Evolutionary conservation across 2,888 invertebrate species (phyloP).

Genomic region (Aleiodes alternator): DNA sequence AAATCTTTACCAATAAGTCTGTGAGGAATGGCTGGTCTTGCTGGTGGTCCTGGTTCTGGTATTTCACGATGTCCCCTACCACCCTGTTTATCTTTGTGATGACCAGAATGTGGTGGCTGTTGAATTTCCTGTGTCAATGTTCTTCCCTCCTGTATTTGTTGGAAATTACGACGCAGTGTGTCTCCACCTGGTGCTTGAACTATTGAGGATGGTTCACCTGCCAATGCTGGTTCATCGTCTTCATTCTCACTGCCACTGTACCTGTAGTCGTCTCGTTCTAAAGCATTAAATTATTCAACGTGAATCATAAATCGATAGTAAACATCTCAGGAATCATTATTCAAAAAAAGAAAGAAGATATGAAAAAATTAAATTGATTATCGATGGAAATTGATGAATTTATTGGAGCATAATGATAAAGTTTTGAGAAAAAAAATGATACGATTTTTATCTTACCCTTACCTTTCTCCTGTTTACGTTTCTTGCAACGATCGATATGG

Average conservation of each 20-base stretch:
- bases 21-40: slow-evolving; percentile 92
- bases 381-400: too few species aligned
- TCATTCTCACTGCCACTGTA: slow-evolving; percentile 99
- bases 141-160: slow-evolving; percentile 93
- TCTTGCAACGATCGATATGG: slow-evolving; percentile 98
- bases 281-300: slow-evolving; percentile 42
- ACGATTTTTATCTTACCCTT: slow-evolving; percentile 74
- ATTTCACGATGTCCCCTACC: slow-evolving; percentile 75
- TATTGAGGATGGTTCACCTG: slow-evolving; percentile 96
- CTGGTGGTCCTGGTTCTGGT: slow-evolving; percentile 91
- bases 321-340: background rate
- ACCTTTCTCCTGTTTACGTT: slow-evolving; percentile 92
- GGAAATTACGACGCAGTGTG: slow-evolving; percentile 97
- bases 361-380: background rate
- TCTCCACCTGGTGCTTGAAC: slow-evolving; percentile 94
- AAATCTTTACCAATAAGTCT: slow-evolving; percentile 83
- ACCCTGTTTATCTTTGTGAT: slow-evolving; percentile 65
- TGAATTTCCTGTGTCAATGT: slow-evolving; percentile 78
- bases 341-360: slow-evolving; percentile 13
- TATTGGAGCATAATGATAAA: slow-evolving; percentile 12
- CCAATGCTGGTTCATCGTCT: slow-evolving; percentile 93
- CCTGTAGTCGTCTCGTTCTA: slow-evolving; percentile 77
- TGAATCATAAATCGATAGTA: background rate
- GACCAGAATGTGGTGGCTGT: slow-evolving; percentile 65
- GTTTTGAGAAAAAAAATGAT: slow-evolving; percentile 8